These are phyloP conservation scores for Litocranius walleri DNA, from an alignment of 2,113 vertebrate species.

Conservation along the genomic window DNA sequence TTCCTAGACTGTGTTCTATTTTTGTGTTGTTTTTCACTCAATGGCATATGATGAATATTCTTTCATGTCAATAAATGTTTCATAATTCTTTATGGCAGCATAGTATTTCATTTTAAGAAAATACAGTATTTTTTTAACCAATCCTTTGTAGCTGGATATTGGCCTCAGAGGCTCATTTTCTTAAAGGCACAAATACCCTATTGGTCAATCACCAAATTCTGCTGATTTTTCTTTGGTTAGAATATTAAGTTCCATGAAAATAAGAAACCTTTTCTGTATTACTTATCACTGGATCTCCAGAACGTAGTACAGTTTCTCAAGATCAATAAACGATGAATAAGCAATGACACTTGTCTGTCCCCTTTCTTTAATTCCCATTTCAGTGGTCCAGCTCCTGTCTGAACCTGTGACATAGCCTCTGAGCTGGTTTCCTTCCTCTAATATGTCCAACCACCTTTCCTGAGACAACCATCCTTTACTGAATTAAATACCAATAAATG, in stretches of 20 bases:
- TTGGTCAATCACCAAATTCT: neutral
- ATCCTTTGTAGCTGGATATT: neutral
- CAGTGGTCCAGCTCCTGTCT: neutral
- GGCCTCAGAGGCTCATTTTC: neutral
- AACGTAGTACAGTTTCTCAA: neutral
- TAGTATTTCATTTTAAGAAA: neutral
- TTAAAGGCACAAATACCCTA: neutral
- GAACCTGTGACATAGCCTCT: neutral
- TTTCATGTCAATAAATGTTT: neutral
- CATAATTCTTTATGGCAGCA: neutral
- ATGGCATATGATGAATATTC: neutral
- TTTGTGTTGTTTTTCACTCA: neutral
- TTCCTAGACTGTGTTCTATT: neutral
- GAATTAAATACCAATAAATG: conserved; percentile 4
- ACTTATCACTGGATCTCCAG: neutral
- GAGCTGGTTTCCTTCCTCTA: neutral
- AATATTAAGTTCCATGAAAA: neutral
- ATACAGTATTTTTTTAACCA: neutral
- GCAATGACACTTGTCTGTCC: neutral
- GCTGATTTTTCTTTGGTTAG: neutral
- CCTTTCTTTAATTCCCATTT: neutral
- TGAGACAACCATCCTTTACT: neutral
- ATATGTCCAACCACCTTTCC: neutral
- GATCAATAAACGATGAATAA: neutral
- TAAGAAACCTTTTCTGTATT: neutral